phyloP scores from a whole-genome alignment of 2,888 invertebrate genomes.

The Microctonus brassicae region DNA sequence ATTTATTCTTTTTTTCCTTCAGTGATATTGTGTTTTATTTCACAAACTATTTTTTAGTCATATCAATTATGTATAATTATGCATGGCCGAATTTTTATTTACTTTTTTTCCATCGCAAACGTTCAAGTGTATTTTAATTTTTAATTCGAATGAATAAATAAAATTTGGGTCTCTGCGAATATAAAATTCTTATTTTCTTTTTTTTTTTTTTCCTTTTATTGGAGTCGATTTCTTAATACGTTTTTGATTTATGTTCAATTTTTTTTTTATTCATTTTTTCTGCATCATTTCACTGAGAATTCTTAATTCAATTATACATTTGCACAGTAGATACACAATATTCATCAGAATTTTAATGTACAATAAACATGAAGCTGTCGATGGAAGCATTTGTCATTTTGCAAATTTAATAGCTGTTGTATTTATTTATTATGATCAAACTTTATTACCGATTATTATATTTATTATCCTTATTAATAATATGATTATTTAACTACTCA shows the following conservation, averaged over 20 bases:
- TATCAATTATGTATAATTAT: neutral
- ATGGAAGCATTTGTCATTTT: conserved; percentile 59
- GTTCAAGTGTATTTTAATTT: neutral
- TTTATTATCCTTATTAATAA: neutral
- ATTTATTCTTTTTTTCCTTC: neutral
- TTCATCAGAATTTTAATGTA: neutral
- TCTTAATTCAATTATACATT: conserved; percentile 22
- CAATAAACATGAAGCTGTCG: conserved; percentile 56
- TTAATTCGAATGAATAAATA: too few species aligned
- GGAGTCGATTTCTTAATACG: too few species aligned
- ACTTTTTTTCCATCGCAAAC: neutral
- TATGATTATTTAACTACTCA: too few species aligned
- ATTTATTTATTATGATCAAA: neutral
- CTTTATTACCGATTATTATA: neutral
- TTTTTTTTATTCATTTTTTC: neutral
- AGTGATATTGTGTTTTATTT: conserved; percentile 1
- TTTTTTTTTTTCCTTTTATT: neutral
- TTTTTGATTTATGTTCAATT: neutral
- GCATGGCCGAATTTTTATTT: neutral
- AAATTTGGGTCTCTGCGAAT: too few species aligned
- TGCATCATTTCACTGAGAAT: neutral
- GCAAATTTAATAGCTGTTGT: neutral
- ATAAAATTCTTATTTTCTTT: neutral
- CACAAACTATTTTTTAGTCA: neutral
- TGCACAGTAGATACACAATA: conserved; percentile 13